Conservation (phyloP, 2,888 invertebrate species). For the Pyralis farinalis region DNA sequence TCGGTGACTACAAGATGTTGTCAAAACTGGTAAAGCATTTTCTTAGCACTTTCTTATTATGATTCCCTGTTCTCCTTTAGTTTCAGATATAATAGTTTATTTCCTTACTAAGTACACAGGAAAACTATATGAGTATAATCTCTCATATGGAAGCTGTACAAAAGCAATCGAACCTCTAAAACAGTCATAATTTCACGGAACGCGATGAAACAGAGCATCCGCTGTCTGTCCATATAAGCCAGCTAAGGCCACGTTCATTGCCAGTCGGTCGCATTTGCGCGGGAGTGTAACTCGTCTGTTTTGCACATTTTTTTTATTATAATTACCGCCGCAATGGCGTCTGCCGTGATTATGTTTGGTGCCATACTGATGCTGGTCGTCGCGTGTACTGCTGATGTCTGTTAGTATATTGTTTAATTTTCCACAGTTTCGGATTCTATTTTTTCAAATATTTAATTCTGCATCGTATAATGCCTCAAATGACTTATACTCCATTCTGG, state of each 20-base stretch:
- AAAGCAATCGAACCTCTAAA: conserved; percentile 5
- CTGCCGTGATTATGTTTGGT: conserved; percentile 70
- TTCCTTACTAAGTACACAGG: too few species aligned
- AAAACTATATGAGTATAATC: too few species aligned
- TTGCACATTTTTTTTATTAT: conserved; percentile 34
- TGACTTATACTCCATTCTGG: too few species aligned
- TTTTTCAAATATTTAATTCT: too few species aligned
- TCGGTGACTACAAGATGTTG: too few species aligned
- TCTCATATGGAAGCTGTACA: not conserved
- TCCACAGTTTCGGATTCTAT: too few species aligned
- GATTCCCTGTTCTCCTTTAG: too few species aligned
- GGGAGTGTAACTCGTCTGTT: conserved; percentile 36
- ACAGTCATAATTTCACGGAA: conserved; percentile 37
- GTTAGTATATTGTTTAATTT: conserved; percentile 43
- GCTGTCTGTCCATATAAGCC: conserved; percentile 52
- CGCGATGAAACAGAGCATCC: conserved; percentile 39
- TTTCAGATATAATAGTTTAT: too few species aligned
- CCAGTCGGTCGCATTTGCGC: conserved; percentile 54
- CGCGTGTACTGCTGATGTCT: conserved; percentile 57
- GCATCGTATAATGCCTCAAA: too few species aligned
- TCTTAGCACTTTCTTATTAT: too few species aligned
- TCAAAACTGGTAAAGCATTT: too few species aligned
- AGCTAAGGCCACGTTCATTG: conserved; percentile 60
- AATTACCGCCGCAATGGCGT: conserved; percentile 54
- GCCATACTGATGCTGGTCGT: conserved; percentile 63